A percentile compares a stretch with the other conserved stretches of the same genome.
phyloP scores from a whole-genome alignment of 2,113 vertebrate genomes.

The Rostratula benghalensis region DNA sequence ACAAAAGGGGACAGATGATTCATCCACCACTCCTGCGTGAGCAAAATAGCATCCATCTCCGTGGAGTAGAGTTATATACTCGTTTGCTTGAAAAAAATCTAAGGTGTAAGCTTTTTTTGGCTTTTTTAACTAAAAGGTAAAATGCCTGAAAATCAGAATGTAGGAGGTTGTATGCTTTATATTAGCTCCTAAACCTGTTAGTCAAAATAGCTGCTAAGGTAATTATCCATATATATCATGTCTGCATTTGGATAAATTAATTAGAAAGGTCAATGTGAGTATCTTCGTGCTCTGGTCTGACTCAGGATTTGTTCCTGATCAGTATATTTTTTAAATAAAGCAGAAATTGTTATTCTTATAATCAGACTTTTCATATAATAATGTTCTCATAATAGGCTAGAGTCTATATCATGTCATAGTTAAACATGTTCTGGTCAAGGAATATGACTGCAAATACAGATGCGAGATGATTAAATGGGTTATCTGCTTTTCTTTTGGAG shows the following conservation, averaged over 20 bases:
- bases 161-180: neutral
- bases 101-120: neutral
- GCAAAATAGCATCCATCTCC: neutral
- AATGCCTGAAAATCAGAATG: neutral
- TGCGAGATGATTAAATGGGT: neutral
- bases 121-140: neutral
- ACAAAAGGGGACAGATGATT: neutral
- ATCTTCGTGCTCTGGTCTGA: neutral
- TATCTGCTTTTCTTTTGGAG: neutral
- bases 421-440: neutral
- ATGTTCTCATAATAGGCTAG: neutral
- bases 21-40: neutral
- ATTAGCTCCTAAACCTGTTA: neutral
- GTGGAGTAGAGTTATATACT: neutral
- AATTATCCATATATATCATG: neutral
- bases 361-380: neutral
- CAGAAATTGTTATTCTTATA: neutral
- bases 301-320: neutral
- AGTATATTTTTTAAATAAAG: neutral
- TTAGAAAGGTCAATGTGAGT: neutral
- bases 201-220: neutral
- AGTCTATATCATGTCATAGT: neutral
- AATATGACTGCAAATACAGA: neutral
- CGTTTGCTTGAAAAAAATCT: neutral
- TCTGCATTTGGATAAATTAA: neutral